Percentiles rank a stretch among this genome's conserved stretches.
phyloP scores from a whole-genome alignment of 2,888 invertebrate species.

The Lepidocyrtoides sp. region DNA sequence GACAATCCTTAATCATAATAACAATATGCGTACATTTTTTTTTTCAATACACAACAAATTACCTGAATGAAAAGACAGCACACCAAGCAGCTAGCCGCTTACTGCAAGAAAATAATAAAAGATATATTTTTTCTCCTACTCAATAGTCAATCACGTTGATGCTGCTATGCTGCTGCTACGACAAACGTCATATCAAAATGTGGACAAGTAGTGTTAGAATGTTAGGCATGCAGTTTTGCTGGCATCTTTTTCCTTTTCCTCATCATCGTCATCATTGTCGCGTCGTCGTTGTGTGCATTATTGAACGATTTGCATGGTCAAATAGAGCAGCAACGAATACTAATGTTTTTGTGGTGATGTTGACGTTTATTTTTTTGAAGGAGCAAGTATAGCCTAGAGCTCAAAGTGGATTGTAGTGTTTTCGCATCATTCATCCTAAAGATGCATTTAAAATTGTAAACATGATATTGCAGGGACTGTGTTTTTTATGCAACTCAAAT shows the following conservation, averaged over 20 bases:
- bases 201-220: background rate
- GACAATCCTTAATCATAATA: constrained; percentile 6
- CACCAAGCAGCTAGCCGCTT: background rate
- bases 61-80: background rate
- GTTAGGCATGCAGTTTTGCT: background rate
- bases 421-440: background rate
- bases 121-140: constrained; percentile 15
- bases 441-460: constrained; percentile 35
- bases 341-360: no score
- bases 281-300: constrained; percentile 1
- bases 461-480: background rate
- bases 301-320: constrained; percentile 20
- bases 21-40: background rate
- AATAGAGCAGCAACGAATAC: constrained; percentile 1
- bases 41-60: constrained; percentile 26
- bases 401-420: background rate
- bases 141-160: background rate
- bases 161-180: background rate
- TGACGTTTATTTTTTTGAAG: background rate
- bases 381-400: background rate
- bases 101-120: background rate
- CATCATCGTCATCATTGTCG: background rate
- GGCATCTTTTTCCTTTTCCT: constrained; percentile 14
- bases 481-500: constrained; percentile 36
- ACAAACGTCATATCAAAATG: background rate